phyloP scores from a whole-genome alignment of 2,888 invertebrate species.

The Perithous albicinctus region DNA sequence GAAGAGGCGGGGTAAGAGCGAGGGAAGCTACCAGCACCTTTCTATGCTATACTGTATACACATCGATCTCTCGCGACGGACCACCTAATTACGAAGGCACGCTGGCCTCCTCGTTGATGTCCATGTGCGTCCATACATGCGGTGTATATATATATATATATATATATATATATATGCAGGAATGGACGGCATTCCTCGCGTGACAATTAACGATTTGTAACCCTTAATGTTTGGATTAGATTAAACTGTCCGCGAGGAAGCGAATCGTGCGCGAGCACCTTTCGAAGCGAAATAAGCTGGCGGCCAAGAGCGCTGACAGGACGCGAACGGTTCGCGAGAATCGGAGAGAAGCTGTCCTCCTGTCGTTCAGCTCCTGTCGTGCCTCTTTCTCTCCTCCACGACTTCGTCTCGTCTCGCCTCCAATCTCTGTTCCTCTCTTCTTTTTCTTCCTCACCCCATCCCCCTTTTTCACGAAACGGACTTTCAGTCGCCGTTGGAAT shows the following conservation, averaged over 20 bases:
- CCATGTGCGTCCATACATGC: slow-evolving; percentile 33
- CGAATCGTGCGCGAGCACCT: slow-evolving; percentile 48
- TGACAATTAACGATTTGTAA: slow-evolving; percentile 82
- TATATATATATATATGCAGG: too few species aligned
- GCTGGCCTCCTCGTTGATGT: slow-evolving; percentile 31
- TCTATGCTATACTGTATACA: slow-evolving; percentile 21
- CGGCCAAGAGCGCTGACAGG: slow-evolving; percentile 58
- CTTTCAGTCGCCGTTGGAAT: slow-evolving; percentile 4
- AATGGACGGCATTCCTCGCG: slow-evolving; percentile 76
- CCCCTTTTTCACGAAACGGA: slow-evolving; percentile 18
- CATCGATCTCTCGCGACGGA: slow-evolving; percentile 55
- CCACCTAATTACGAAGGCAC: slow-evolving; percentile 59
- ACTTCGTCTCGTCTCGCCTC: slow-evolving; percentile 18
- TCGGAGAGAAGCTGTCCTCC: slow-evolving; percentile 37
- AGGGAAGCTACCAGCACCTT: slow-evolving; percentile 11
- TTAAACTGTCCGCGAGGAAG: slow-evolving; percentile 67
- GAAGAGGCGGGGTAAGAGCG: slow-evolving; percentile 28
- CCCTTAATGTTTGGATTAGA: slow-evolving; percentile 79
- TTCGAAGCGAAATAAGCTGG: slow-evolving; percentile 44
- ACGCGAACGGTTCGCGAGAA: slow-evolving; percentile 50
- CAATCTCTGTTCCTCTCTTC: slow-evolving; percentile 5
- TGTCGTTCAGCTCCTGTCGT: slow-evolving; percentile 53
- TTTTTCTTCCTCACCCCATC: background rate
- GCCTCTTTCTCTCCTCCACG: slow-evolving; percentile 1
- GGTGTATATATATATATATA: slow-evolving; percentile 28